Conservation (phyloP, 1,140 invertebrate genomes). For the Arctopsyche grandis region DNA sequence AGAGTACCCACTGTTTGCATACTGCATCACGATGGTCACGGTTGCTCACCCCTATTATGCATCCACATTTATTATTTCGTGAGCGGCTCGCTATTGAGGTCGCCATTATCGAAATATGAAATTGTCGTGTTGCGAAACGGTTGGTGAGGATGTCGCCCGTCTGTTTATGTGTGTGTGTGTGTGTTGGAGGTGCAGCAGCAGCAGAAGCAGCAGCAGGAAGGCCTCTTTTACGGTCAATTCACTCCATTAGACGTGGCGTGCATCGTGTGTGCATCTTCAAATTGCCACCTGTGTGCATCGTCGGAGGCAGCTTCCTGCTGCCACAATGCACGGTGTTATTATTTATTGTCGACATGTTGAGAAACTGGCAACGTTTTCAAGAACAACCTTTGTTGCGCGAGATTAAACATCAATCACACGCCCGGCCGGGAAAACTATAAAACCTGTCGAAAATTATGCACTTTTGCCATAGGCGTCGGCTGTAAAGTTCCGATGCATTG, state of each 20-base stretch:
- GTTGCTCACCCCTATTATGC: constrained; percentile 35
- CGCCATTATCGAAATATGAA: constrained; percentile 47
- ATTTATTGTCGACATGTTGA: constrained; percentile 10
- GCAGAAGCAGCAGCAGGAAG: background rate
- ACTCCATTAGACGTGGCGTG: background rate
- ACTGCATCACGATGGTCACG: constrained; percentile 30
- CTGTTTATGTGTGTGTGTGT: background rate
- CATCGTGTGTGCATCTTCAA: constrained; percentile 29
- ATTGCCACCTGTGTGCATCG: constrained; percentile 26
- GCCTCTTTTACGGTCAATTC: background rate
- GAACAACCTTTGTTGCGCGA: background rate
- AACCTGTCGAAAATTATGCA: constrained; percentile 26
- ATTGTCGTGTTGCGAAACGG: constrained; percentile 44
- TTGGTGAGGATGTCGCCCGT: background rate
- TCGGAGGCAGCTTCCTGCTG: constrained; percentile 17
- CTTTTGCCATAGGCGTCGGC: background rate
- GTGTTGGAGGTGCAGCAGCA: background rate
- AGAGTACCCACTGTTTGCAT: too few relatives aligned
- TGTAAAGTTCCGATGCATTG: background rate
- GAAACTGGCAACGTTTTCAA: background rate
- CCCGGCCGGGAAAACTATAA: constrained; percentile 1
- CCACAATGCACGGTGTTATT: constrained; percentile 8
- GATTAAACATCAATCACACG: constrained; percentile 20
- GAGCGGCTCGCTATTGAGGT: background rate
- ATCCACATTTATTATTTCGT: constrained; percentile 21